phyloP scores from a whole-genome alignment of 2,113 vertebrate species.

The Pelvicachromis taeniatus region DNA sequence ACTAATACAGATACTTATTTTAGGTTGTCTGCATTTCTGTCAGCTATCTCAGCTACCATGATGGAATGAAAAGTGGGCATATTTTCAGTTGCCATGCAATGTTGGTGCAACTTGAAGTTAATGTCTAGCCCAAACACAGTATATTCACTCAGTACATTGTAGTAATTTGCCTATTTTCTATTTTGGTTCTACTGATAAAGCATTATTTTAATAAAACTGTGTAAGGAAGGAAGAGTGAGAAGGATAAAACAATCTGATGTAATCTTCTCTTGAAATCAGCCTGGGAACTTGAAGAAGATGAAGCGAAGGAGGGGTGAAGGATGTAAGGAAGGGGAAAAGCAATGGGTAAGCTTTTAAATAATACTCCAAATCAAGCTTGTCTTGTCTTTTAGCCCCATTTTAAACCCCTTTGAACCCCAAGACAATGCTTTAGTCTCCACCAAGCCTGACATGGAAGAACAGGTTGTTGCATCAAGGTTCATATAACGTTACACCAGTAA shows the following conservation, averaged over 20 bases:
- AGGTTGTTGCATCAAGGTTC: not conserved
- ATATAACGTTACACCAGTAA: not conserved
- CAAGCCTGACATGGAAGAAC: constrained; percentile 7
- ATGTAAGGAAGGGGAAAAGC: not conserved
- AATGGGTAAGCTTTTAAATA: constrained; percentile 43
- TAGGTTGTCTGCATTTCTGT: not conserved
- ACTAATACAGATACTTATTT: not conserved
- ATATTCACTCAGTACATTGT: not conserved
- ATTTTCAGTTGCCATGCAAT: not conserved
- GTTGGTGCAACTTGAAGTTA: not conserved
- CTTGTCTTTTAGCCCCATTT: constrained; percentile 20
- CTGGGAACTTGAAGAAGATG: not conserved
- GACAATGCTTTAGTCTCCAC: not conserved
- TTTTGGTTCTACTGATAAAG: constrained; percentile 15
- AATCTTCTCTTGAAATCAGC: constrained; percentile 53
- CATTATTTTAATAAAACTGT: constrained; percentile 20
- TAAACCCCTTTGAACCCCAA: constrained; percentile 40
- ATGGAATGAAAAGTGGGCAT: not conserved
- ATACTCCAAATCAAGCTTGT: constrained; percentile 18
- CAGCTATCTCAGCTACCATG: not conserved
- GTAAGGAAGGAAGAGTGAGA: not conserved
- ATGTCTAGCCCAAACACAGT: not conserved
- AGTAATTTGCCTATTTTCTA: constrained; percentile 7
- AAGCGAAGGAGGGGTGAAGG: not conserved
- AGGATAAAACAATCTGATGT: constrained; percentile 46